Conservation (phyloP, 2,797 vertebrate species). For the Dryobates pubescens region DNA sequence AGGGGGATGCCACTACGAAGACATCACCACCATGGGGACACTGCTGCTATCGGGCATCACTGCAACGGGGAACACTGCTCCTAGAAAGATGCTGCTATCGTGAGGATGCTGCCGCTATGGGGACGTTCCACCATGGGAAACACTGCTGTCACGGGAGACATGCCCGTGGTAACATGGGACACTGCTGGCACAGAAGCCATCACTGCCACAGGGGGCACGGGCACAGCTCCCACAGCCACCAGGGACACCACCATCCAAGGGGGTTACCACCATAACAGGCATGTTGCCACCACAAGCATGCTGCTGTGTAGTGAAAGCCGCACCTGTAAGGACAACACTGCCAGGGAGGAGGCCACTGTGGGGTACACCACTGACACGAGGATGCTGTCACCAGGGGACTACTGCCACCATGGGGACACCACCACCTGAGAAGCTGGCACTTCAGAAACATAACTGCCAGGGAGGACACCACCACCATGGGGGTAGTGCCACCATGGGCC, state of each 20-base stretch:
- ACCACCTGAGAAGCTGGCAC: neutral
- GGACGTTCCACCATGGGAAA: neutral
- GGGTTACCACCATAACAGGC: no score
- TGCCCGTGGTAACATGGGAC: neutral
- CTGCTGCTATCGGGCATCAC: neutral
- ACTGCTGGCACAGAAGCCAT: neutral
- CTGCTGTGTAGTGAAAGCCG: neutral
- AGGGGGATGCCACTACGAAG: neutral
- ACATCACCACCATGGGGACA: neutral
- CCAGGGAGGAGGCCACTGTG: neutral
- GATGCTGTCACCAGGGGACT: no score
- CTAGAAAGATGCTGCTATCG: neutral
- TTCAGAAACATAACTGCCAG: neutral
- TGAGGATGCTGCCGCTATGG: neutral
- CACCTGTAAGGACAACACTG: neutral
- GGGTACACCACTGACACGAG: neutral
- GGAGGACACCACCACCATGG: neutral
- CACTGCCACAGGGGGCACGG: no score
- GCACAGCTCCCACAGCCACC: no score
- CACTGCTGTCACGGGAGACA: neutral
- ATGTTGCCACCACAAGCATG: neutral
- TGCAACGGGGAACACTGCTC: no score
- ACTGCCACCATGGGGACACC: neutral
- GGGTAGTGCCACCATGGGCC: rapidly evolving
- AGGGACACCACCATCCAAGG: no score